Conservation (phyloP, 1,140 invertebrate species). For the Drosophila lacertosa region DNA sequence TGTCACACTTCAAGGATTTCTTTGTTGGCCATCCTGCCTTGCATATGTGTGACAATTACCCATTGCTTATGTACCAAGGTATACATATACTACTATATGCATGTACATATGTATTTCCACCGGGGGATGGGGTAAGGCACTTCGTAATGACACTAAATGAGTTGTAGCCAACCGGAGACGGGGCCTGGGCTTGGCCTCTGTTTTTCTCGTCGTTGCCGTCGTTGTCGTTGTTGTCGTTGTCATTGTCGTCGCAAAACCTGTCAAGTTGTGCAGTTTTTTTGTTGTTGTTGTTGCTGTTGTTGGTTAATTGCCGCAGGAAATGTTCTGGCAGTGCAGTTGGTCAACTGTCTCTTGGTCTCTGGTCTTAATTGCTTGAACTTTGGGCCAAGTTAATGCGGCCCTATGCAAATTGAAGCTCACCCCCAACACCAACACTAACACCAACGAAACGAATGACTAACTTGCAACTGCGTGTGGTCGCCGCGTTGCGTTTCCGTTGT, state of each 20-base stretch:
- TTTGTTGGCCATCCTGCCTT: slow-evolving; percentile 73
- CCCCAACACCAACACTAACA: slow-evolving; percentile 14
- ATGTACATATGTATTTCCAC: slow-evolving; percentile 2
- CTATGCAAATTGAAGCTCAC: slow-evolving; percentile 64
- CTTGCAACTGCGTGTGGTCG: slow-evolving; percentile 57
- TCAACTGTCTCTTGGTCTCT: slow-evolving; percentile 62
- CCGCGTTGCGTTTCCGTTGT: slow-evolving; percentile 49
- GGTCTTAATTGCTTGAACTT: slow-evolving; percentile 76
- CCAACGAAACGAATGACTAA: slow-evolving; percentile 58
- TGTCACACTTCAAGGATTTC: slow-evolving; percentile 83
- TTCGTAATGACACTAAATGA: slow-evolving; percentile 78
- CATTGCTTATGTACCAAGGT: slow-evolving; percentile 32
- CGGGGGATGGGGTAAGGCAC: not conserved
- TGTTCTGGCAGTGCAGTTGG: slow-evolving; percentile 72
- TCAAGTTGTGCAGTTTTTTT: slow-evolving; percentile 70
- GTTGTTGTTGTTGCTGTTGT: slow-evolving; percentile 34
- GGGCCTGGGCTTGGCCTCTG: slow-evolving; percentile 51
- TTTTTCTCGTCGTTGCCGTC: slow-evolving; percentile 47
- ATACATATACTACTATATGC: not conserved
- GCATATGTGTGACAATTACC: slow-evolving; percentile 75
- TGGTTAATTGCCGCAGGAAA: slow-evolving; percentile 77
- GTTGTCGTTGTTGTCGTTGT: slow-evolving; percentile 43
- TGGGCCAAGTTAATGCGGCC: slow-evolving; percentile 44
- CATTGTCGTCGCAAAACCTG: slow-evolving; percentile 59
- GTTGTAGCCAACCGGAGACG: slow-evolving; percentile 64